A percentile compares a stretch with the other conserved stretches of the same genome.
Evolutionary conservation across 2,797 vertebrate genomes (phyloP).

Genomic region (Trichosurus vulpecula): DNA sequence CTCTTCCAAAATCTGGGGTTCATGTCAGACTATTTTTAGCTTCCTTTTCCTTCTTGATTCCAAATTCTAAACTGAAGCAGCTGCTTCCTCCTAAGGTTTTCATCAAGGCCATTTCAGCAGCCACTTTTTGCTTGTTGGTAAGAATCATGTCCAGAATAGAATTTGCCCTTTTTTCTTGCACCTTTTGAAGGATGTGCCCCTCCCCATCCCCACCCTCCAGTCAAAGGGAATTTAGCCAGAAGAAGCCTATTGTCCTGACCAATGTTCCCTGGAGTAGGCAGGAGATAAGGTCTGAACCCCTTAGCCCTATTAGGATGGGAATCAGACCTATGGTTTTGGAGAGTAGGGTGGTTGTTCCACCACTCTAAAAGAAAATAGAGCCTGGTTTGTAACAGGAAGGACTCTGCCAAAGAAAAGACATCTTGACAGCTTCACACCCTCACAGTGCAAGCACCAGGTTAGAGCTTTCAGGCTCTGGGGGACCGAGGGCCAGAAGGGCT

Average conservation of each 20-base stretch:
- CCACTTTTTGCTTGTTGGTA: not conserved
- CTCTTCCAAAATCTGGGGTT: no score
- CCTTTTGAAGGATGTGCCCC: not conserved
- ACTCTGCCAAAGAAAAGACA: not conserved
- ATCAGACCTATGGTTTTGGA: not conserved
- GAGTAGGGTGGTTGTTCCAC: not conserved
- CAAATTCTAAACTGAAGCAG: not conserved
- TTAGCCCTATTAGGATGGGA: not conserved
- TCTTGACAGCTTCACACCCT: no score
- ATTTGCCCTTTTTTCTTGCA: not conserved
- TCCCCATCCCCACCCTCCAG: not conserved
- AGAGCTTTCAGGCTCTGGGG: not conserved
- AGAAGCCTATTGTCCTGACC: not conserved
- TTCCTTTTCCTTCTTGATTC: not conserved
- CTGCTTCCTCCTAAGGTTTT: not conserved
- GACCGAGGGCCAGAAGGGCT: not conserved
- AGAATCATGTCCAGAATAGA: not conserved
- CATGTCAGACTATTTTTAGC: no score
- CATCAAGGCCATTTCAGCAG: not conserved
- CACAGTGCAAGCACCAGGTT: not conserved
- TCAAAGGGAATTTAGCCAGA: not conserved
- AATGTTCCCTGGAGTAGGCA: not conserved
- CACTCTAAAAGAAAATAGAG: not conserved
- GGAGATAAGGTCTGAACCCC: not conserved
- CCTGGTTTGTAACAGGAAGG: not conserved